phyloP scores from a whole-genome alignment of 2,888 invertebrate species.

The Opisthograptis luteolata region DNA sequence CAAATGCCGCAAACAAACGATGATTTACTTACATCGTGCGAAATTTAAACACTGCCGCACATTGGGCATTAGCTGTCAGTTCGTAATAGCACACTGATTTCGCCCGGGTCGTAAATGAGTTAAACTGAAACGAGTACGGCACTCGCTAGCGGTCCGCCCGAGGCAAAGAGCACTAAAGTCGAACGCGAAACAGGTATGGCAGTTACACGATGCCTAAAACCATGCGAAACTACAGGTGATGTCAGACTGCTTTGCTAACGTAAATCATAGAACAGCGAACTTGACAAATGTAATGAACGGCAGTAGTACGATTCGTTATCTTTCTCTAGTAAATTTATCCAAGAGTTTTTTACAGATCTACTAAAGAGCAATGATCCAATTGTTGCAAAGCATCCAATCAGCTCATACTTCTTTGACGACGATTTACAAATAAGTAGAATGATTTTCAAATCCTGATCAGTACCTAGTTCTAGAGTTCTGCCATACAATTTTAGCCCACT shows the following conservation, averaged over 20 bases:
- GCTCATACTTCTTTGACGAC: no score
- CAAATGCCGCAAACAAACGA: no score
- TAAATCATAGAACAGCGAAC: constrained; percentile 17
- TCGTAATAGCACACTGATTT: constrained; percentile 63
- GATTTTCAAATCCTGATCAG: no score
- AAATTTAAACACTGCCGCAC: constrained; percentile 27
- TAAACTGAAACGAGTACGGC: constrained; percentile 56
- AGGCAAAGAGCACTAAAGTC: constrained; percentile 53
- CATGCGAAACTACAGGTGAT: constrained; percentile 24
- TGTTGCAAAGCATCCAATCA: no score
- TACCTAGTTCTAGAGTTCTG: no score
- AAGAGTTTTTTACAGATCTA: no score
- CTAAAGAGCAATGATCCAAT: no score
- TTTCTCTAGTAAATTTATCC: no score
- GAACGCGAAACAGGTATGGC: constrained; percentile 34
- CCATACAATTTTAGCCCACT: no score
- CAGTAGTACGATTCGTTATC: no score
- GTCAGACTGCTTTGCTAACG: constrained; percentile 17
- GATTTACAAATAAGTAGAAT: no score
- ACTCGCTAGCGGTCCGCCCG: constrained; percentile 50
- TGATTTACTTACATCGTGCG: no score
- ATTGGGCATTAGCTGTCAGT: constrained; percentile 43
- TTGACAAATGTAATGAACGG: background rate
- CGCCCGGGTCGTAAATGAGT: constrained; percentile 61
- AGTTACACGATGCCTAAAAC: constrained; percentile 28